phyloP scores from a whole-genome alignment of 2,888 invertebrate species.

The Uloborus plumipes region DNA sequence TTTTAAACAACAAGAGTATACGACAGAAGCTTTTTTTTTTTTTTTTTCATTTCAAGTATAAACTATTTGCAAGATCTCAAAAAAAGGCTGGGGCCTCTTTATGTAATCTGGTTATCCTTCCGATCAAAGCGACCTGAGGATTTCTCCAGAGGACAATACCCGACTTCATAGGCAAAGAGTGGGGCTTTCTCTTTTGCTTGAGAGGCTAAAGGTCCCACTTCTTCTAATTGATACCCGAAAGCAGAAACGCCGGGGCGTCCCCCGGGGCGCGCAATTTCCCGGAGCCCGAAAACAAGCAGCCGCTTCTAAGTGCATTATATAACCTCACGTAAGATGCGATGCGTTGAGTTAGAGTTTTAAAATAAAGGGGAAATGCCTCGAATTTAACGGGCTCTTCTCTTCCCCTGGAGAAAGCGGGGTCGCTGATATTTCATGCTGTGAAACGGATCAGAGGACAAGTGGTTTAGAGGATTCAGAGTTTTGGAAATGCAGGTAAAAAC shows the following conservation, averaged over 20 bases:
- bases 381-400: constrained; percentile 49
- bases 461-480: too few species aligned
- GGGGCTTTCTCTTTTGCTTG: constrained; percentile 18
- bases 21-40: too few species aligned
- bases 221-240: constrained; percentile 60
- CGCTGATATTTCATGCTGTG: too few species aligned
- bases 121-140: constrained; percentile 44
- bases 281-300: constrained; percentile 51
- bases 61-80: too few species aligned
- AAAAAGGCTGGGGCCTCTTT: constrained; percentile 15
- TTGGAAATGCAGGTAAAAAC: too few species aligned
- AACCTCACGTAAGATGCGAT: constrained; percentile 62
- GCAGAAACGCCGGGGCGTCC: constrained; percentile 28
- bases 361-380: constrained; percentile 29
- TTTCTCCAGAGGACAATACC: constrained; percentile 41
- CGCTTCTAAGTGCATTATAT: constrained; percentile 54
- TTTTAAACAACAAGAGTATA: too few species aligned
- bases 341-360: constrained; percentile 64
- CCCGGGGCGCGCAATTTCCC: constrained; percentile 19
- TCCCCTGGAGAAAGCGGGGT: too few species aligned
- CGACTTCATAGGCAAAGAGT: too few species aligned
- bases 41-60: too few species aligned
- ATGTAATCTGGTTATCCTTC: constrained; percentile 55
- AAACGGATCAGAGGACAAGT: too few species aligned
- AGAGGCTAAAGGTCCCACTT: constrained; percentile 61